Evolutionary conservation across 2,113 vertebrate genomes (phyloP).

Genomic region (Apteryx mantelli): DNA sequence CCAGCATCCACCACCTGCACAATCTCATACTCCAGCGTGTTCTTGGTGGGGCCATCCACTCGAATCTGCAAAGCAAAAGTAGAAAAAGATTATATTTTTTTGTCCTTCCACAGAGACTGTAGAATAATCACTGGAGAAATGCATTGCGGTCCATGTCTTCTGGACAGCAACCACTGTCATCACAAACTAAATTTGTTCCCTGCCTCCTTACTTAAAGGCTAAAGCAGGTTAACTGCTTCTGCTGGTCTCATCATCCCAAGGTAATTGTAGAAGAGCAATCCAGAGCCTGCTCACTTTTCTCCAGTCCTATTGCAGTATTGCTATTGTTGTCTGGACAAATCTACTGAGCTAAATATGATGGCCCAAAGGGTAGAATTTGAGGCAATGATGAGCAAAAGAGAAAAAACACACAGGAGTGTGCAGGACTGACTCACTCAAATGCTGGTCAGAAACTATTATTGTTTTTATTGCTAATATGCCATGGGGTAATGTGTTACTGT

Average conservation of each 20-base stretch:
- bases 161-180: not conserved
- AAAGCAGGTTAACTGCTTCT: not conserved
- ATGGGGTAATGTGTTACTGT: not conserved
- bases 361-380: not conserved
- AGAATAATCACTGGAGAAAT: not conserved
- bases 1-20: constrained; percentile 91
- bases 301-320: not conserved
- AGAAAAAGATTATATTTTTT: not conserved
- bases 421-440: constrained; percentile 5
- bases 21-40: constrained; percentile 90
- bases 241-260: not conserved
- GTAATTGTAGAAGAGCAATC: not conserved
- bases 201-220: not conserved
- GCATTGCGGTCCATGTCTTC: not conserved
- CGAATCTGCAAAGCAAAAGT: constrained; percentile 82
- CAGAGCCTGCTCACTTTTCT: not conserved
- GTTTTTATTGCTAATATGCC: constrained; percentile 39
- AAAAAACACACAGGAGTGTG: not conserved
- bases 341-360: not conserved
- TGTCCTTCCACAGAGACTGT: not conserved
- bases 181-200: not conserved
- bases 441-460: constrained; percentile 8
- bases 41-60: constrained; percentile 88
- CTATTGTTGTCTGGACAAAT: not conserved
- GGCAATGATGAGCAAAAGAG: not conserved